Base-by-base conservation (phyloP, 2,797 vertebrate species). In the Bovichtus variegatus region DNA sequence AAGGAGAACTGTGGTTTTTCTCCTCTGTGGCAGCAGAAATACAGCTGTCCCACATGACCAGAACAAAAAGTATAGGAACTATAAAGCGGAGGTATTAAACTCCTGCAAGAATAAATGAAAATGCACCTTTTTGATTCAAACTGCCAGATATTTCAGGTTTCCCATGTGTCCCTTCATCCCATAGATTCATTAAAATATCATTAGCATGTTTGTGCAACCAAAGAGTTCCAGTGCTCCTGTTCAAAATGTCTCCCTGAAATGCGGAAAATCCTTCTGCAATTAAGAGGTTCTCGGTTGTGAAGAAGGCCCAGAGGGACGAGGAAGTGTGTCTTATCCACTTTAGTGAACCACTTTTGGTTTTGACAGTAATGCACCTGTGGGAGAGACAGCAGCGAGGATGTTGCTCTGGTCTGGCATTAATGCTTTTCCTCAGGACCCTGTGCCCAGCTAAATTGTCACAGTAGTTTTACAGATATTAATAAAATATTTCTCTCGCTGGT, bases 281-380 rank as follows among this genome's bases (percentile, higher is more conserved):
- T 76, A 73, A 23, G 59, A 82, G 13, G n/a, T 54, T 74, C 36
- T 74, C 46, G 23, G 36, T 10, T 25, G 19, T 58, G 23, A 40
- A 71, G 47, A 29, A 1, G 63, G 44, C 21, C 76, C 74, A 38
- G 5, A 65, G 78, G 82, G 76, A 78, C 5, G 21, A 40, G 23
- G 23, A 25, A 29, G 63, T 50, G 34, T 29, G 77, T 62, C 66
- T 63, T 6, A 51, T 66, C 71, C 64, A 59, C 75, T 65, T 58
- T 6, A 31, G 41, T 76, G 64, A 78, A 44, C n/a, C 81, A 46
- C 27, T 53, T 78, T 50, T 5, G 68, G 36, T 64, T 76, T 7
- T 66, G 76, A 89, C 76, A 82, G 80, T 59, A 75, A 62, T 43
- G 15, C 50, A 84, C 80, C 75, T 54, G 73, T 63, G 83, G 41